phyloP scores from a whole-genome alignment of 1,140 invertebrate genomes.

The Tribolium castaneum region DNA sequence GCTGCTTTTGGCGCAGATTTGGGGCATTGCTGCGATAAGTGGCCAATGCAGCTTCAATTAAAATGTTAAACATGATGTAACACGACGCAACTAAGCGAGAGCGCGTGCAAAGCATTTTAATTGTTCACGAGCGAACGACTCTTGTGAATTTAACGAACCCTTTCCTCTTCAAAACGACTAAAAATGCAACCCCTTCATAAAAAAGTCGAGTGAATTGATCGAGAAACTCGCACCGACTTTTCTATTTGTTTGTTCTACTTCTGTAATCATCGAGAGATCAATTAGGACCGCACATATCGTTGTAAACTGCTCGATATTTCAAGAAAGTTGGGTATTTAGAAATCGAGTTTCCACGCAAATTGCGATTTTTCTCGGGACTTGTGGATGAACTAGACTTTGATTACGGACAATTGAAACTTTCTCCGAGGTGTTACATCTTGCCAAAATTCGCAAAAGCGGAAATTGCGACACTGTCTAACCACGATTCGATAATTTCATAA shows the following conservation, averaged over 20 bases:
- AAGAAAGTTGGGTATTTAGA: slow-evolving; percentile 16
- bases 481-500: neutral
- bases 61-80: slow-evolving; percentile 50
- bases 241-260: slow-evolving; percentile 17
- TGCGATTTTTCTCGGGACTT: neutral
- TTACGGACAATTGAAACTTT: slow-evolving; percentile 11
- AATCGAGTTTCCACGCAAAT: slow-evolving; percentile 1
- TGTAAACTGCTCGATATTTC: neutral
- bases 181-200: neutral
- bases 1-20: neutral
- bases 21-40: neutral
- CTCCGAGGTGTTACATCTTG: neutral
- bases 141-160: slow-evolving; percentile 41
- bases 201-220: neutral
- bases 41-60: slow-evolving; percentile 40
- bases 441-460: neutral
- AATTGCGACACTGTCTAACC: neutral
- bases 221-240: slow-evolving; percentile 9
- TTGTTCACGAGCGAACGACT: slow-evolving; percentile 47
- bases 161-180: slow-evolving; percentile 4
- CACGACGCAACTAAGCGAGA: slow-evolving; percentile 42
- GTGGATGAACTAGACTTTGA: slow-evolving; percentile 26
- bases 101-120: slow-evolving; percentile 48
- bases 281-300: neutral
- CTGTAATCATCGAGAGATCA: slow-evolving; percentile 18